Percentiles rank a stretch among this genome's conserved stretches.
These are phyloP conservation scores for Megalurothrips usitatus DNA, from an alignment of 2,888 invertebrate genomes.

Conservation along the genomic window DNA sequence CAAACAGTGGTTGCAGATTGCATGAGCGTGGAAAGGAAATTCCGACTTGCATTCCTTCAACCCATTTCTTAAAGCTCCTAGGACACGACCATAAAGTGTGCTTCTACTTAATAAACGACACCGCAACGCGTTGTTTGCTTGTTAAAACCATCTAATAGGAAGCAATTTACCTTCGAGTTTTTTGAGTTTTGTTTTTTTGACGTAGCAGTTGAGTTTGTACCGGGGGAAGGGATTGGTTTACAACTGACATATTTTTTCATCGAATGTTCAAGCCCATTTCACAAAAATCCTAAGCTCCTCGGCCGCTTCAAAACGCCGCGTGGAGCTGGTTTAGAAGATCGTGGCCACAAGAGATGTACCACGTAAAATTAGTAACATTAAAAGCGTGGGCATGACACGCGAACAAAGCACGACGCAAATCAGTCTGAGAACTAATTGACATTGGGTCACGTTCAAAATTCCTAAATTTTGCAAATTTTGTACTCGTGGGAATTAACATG, in stretches of 20 bases:
- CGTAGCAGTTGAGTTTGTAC: not conserved
- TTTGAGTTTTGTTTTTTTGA: not conserved
- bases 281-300: not conserved
- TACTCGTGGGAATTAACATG: not conserved
- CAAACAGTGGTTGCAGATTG: not conserved
- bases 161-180: not conserved
- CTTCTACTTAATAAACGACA: not conserved
- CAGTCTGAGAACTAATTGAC: constrained; percentile 23
- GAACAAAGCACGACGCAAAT: not conserved
- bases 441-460: not conserved
- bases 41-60: not conserved
- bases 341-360: not conserved
- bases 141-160: not conserved
- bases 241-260: not conserved
- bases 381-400: not conserved
- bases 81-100: not conserved
- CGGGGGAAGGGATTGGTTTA: not conserved
- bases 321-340: not conserved
- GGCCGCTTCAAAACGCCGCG: not conserved
- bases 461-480: not conserved
- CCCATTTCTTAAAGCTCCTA: not conserved
- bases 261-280: not conserved
- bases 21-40: not conserved
- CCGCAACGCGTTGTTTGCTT: not conserved
- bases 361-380: not conserved